Evolutionary conservation across 2,888 invertebrate genomes (phyloP).

Genomic region (Epistrophella euchroma): DNA sequence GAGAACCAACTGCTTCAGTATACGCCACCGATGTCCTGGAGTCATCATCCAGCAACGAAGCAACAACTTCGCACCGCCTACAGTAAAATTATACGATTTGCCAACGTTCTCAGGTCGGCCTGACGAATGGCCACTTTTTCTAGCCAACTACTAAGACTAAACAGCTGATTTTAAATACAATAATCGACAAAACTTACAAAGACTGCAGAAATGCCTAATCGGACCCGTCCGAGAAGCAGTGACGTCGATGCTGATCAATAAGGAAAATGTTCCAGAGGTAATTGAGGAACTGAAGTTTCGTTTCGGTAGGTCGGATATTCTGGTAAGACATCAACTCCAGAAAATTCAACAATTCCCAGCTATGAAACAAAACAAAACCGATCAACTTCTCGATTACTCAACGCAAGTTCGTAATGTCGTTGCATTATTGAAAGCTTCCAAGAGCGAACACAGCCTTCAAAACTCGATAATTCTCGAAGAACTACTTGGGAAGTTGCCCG

Average conservation of each 20-base stretch:
- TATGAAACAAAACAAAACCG: too few relatives aligned
- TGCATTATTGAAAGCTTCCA: too few relatives aligned
- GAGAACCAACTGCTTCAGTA: not conserved
- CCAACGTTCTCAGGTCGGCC: not conserved
- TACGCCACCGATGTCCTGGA: not conserved
- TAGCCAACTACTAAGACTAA: not conserved
- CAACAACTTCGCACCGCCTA: not conserved
- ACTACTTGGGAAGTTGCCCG: too few relatives aligned
- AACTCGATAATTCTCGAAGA: too few relatives aligned
- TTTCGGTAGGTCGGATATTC: conserved; percentile 43
- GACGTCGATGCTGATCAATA: conserved; percentile 48
- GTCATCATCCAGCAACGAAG: not conserved
- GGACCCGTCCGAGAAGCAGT: conserved; percentile 53
- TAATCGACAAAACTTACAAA: conserved; percentile 41
- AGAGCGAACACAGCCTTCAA: too few relatives aligned
- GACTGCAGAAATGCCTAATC: conserved; percentile 43
- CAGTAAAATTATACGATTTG: not conserved
- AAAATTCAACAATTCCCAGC: too few relatives aligned
- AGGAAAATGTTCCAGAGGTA: conserved; percentile 49
- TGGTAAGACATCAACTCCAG: conserved; percentile 29
- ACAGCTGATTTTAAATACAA: conserved; percentile 7
- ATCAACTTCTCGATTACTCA: too few relatives aligned
- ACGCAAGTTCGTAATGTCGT: too few relatives aligned
- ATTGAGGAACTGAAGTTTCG: conserved; percentile 54
- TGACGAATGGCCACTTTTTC: not conserved